phyloP scores from a whole-genome alignment of 2,113 vertebrate genomes.

The Nansenia antarctica region DNA sequence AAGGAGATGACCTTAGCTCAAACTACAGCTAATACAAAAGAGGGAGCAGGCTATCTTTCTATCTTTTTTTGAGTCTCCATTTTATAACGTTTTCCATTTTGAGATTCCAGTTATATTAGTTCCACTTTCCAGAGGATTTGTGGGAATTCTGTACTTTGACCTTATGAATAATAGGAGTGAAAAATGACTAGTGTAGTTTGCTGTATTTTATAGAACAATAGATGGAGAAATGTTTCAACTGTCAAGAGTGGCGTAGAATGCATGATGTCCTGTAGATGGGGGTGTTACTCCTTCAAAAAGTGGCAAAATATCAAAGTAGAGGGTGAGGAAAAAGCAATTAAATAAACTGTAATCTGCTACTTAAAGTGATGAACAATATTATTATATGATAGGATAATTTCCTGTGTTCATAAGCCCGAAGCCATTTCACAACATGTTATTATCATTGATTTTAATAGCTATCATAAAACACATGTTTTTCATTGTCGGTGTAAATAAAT shows the following conservation, averaged over 20 bases:
- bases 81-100: not conserved
- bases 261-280: conserved; percentile 56
- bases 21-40: not conserved
- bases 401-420: conserved; percentile 21
- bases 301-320: not conserved
- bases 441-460: conserved; percentile 33
- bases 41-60: not conserved
- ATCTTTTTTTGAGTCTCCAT: not conserved
- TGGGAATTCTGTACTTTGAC: not conserved
- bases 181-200: not conserved
- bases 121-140: not conserved
- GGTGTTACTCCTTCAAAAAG: conserved; percentile 38
- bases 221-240: no score
- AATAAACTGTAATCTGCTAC: not conserved
- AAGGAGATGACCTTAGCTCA: conserved; percentile 9
- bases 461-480: conserved; percentile 26
- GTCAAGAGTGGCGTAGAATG: no score
- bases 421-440: conserved; percentile 23
- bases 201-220: not conserved
- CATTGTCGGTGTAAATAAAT: conserved; percentile 10
- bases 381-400: not conserved
- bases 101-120: not conserved
- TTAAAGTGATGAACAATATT: not conserved
- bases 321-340: not conserved
- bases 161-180: not conserved